Percentiles rank a stretch among this genome's conserved stretches.
phyloP scores from a whole-genome alignment of 2,797 vertebrate species.

The Megaceryle alcyon region DNA sequence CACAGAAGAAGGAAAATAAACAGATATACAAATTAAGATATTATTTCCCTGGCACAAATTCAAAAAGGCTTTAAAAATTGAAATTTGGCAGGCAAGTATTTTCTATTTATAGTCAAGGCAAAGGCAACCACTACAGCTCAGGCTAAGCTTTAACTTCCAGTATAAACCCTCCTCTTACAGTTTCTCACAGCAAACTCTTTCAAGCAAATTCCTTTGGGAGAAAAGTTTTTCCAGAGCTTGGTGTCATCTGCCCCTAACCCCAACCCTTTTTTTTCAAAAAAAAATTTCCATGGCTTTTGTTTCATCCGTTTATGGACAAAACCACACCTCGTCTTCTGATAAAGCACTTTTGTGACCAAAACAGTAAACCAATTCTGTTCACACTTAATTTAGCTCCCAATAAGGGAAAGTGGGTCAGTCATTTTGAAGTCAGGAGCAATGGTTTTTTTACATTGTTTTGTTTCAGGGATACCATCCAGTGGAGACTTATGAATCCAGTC shows the following conservation, averaged over 20 bases:
- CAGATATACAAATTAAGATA: constrained; percentile 63
- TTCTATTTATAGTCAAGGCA: constrained; percentile 59
- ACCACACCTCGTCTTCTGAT: constrained; percentile 28
- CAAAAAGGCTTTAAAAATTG: constrained; percentile 35
- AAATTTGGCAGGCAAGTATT: constrained; percentile 35
- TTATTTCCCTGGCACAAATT: constrained; percentile 46
- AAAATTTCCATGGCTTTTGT: constrained; percentile 40
- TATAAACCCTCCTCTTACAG: neutral
- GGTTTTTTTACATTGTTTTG: neutral
- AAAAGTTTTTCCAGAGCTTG: constrained; percentile 27
- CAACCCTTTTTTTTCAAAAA: neutral
- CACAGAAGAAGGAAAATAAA: constrained; percentile 29
- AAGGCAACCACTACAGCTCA: neutral
- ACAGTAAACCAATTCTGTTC: neutral
- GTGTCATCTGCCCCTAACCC: constrained; percentile 28
- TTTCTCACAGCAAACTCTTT: constrained; percentile 60
- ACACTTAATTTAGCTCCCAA: constrained; percentile 56
- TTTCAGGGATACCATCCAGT: neutral
- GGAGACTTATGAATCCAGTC: neutral
- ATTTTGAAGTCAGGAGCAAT: neutral
- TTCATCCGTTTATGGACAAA: constrained; percentile 1
- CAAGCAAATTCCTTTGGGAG: constrained; percentile 50
- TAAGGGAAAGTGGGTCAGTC: constrained; percentile 54
- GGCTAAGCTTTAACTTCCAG: constrained; percentile 38
- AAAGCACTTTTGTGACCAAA: constrained; percentile 27